A percentile compares a stretch with the other conserved stretches of the same genome.
These are phyloP conservation scores for Cerastis leucographa DNA, from an alignment of 2,888 invertebrate species.

Conservation along the genomic window DNA sequence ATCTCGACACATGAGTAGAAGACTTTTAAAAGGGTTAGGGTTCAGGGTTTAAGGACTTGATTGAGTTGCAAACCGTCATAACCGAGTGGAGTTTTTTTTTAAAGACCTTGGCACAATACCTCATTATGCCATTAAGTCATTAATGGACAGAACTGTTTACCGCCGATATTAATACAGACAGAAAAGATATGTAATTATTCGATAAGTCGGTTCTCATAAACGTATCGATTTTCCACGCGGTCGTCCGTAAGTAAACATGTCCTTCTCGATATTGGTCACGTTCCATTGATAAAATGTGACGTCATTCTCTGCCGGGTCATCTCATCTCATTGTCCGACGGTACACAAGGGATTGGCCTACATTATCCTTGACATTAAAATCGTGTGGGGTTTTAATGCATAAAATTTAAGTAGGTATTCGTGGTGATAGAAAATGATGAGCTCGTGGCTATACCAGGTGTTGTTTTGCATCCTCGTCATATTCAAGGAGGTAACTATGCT, in stretches of 20 bases:
- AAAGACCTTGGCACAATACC: neutral
- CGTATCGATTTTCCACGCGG: slow-evolving; percentile 34
- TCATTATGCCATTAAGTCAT: neutral
- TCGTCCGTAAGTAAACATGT: slow-evolving; percentile 43
- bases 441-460: no score
- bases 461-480: no score
- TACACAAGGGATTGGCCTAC: slow-evolving; percentile 3
- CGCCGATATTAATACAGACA: slow-evolving; percentile 3
- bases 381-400: neutral
- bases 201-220: slow-evolving; percentile 15
- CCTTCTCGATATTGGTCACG: slow-evolving; percentile 37
- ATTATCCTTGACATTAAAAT: slow-evolving; percentile 6
- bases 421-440: no score
- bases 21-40: no score
- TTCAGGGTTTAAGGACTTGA: no score
- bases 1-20: no score
- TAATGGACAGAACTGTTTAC: neutral
- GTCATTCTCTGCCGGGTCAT: slow-evolving; percentile 18
- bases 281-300: slow-evolving; percentile 47
- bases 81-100: no score
- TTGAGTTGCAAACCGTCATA: no score
- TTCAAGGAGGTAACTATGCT: no score
- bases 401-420: neutral
- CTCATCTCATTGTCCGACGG: slow-evolving; percentile 15
- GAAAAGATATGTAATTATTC: slow-evolving; percentile 42